phyloP scores from a whole-genome alignment of 2,888 invertebrate species.

The Merodon equestris region DNA sequence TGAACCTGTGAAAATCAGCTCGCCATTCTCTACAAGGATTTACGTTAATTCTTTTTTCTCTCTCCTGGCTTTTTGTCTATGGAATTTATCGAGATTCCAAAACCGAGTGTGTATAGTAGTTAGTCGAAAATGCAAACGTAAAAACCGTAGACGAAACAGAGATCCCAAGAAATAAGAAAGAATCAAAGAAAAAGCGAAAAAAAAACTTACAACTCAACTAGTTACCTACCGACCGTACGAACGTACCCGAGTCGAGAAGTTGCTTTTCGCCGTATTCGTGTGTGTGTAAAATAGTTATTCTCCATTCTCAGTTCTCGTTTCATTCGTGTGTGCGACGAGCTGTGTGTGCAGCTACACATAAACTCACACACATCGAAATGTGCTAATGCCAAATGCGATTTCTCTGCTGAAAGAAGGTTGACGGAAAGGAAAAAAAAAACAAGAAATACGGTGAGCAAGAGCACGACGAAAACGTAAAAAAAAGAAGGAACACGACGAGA shows the following conservation, averaged over 20 bases:
- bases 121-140: slow-evolving; percentile 54
- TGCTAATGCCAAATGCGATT: slow-evolving; percentile 68
- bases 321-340: slow-evolving; percentile 18
- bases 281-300: too few species aligned
- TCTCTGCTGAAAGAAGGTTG: slow-evolving; percentile 64
- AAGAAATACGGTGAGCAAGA: too few species aligned
- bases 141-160: slow-evolving; percentile 43
- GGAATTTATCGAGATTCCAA: slow-evolving; percentile 36
- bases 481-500: slow-evolving; percentile 19
- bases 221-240: slow-evolving; percentile 52
- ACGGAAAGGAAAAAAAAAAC: slow-evolving; percentile 17
- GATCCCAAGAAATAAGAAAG: slow-evolving; percentile 8
- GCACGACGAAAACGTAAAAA: not conserved
- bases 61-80: slow-evolving; percentile 15
- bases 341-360: slow-evolving; percentile 27
- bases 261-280: slow-evolving; percentile 25
- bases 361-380: slow-evolving; percentile 36
- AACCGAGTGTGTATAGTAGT: slow-evolving; percentile 20
- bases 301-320: not conserved
- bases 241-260: slow-evolving; percentile 46
- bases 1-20: slow-evolving; percentile 31
- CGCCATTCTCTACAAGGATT: not conserved
- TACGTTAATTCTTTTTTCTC: slow-evolving; percentile 2
- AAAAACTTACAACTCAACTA: slow-evolving; percentile 65
- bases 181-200: slow-evolving; percentile 5